Conservation (phyloP, 2,113 vertebrate genomes). For the Caloenas nicobarica region DNA sequence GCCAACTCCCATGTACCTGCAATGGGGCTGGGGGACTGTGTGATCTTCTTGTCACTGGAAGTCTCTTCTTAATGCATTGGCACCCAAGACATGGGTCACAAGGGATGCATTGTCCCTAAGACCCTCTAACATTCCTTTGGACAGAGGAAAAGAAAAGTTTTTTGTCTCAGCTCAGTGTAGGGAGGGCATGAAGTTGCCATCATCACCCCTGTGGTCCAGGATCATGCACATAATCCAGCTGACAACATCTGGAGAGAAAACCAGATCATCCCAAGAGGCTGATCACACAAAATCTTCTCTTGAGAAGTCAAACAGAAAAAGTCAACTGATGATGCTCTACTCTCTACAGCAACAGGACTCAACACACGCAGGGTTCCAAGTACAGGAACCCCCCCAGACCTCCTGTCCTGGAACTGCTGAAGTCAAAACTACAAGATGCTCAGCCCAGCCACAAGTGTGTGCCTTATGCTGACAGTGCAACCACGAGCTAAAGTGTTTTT, state of each 20-base stretch:
- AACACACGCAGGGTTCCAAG: not conserved
- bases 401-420: not conserved
- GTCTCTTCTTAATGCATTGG: not conserved
- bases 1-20: not conserved
- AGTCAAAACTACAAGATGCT: not conserved
- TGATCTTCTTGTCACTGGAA: not conserved
- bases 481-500: not conserved
- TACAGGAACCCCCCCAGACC: not conserved
- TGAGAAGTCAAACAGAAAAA: not conserved
- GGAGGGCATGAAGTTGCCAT: not conserved
- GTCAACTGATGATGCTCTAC: not conserved
- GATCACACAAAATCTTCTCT: not conserved
- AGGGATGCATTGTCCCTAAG: not conserved
- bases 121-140: not conserved
- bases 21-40: not conserved
- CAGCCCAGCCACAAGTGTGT: not conserved
- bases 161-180: not conserved
- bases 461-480: not conserved
- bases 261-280: not conserved
- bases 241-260: not conserved
- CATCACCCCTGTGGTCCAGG: not conserved
- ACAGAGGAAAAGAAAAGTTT: not conserved
- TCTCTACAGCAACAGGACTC: not conserved
- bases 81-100: not conserved
- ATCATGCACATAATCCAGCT: not conserved